Percentiles rank a stretch among this genome's conserved stretches.
Conservation (phyloP, 2,113 vertebrate genomes). For the Nothocercus nigrocapillus region DNA sequence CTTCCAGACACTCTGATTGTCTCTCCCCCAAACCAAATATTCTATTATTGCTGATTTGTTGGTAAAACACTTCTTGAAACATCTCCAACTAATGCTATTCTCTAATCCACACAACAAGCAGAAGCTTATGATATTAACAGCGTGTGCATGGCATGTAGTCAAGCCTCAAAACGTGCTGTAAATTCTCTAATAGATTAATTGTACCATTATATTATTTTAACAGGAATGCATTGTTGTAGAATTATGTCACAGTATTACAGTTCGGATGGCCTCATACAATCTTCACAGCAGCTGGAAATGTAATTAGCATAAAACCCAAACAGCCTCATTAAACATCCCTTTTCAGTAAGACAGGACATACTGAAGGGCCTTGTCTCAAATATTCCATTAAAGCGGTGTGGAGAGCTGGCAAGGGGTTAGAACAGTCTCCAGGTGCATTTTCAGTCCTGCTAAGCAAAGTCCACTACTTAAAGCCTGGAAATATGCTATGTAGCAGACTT, state of each 20-base stretch:
- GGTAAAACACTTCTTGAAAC: slow-evolving; percentile 4
- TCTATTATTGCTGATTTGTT: not conserved
- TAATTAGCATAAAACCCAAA: slow-evolving; percentile 62
- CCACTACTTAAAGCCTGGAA: not conserved
- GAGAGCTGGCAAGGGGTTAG: not conserved
- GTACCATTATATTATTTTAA: not conserved
- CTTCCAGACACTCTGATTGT: not conserved
- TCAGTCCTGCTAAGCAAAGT: not conserved
- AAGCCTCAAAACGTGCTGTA: not conserved
- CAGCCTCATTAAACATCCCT: slow-evolving; percentile 27
- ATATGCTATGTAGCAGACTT: not conserved
- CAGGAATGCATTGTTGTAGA: slow-evolving; percentile 37
- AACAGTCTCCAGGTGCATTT: not conserved
- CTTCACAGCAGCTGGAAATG: slow-evolving; percentile 68
- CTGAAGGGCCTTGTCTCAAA: slow-evolving; percentile 5
- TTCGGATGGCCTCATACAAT: slow-evolving; percentile 39
- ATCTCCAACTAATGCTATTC: not conserved
- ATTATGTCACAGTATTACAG: not conserved
- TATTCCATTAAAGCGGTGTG: not conserved
- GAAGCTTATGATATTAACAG: not conserved
- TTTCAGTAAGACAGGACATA: slow-evolving; percentile 10
- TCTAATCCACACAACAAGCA: not conserved
- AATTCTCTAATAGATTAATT: slow-evolving; percentile 16
- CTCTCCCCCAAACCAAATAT: not conserved
- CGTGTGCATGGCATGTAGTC: not conserved